Conservation (phyloP, 2,888 invertebrate genomes). For the Trichopria drosophilae region DNA sequence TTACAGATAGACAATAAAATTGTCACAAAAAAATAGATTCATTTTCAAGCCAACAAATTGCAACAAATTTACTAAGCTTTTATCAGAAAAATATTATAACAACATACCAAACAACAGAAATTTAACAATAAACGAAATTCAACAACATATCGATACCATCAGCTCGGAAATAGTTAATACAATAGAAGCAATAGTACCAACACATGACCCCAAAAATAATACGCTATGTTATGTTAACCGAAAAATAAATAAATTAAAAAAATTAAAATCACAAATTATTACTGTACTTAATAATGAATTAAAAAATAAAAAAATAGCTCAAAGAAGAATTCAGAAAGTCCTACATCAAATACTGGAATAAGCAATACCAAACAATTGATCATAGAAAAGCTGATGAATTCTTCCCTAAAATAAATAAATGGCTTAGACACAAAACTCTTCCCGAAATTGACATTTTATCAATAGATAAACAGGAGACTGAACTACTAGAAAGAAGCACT, state of each 20-base stretch:
- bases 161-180: conserved; percentile 2
- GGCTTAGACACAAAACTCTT: too few relatives aligned
- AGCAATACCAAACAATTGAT: not conserved
- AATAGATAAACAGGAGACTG: too few relatives aligned
- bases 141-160: conserved; percentile 3
- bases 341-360: too few relatives aligned
- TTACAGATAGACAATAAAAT: not conserved
- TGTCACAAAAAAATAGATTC: not conserved
- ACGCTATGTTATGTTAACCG: not conserved
- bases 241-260: not conserved
- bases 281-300: not conserved
- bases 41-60: conserved; percentile 28
- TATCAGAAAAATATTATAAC: not conserved
- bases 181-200: conserved; percentile 1
- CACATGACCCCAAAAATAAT: not conserved
- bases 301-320: not conserved
- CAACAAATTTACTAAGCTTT: conserved; percentile 11
- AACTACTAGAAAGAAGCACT: too few relatives aligned
- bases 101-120: conserved; percentile 24
- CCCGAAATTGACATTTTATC: too few relatives aligned
- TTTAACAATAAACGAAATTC: conserved; percentile 27
- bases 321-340: not conserved
- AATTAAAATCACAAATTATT: conserved; percentile 1
- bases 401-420: not conserved
- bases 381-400: not conserved